phyloP scores from a whole-genome alignment of 2,113 vertebrate genomes.

The Periophthalmus modestus region DNA sequence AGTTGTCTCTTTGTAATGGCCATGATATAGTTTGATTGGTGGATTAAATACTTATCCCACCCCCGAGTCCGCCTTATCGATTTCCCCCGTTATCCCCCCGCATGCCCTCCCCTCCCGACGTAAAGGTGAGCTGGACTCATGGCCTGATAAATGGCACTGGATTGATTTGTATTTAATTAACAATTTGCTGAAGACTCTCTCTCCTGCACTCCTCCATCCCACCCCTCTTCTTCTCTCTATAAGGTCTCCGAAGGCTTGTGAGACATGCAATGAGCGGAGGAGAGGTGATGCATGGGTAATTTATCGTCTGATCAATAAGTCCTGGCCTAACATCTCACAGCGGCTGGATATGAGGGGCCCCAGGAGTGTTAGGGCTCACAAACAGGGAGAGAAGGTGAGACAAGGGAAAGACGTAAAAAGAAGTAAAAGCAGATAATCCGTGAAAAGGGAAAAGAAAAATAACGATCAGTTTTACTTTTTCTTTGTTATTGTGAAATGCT shows the following conservation, averaged over 20 bases:
- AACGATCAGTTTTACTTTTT: not conserved
- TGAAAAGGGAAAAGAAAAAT: slow-evolving; percentile 2
- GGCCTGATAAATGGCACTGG: slow-evolving; percentile 86
- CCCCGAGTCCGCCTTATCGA: slow-evolving; percentile 72
- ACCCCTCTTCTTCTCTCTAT: slow-evolving; percentile 60
- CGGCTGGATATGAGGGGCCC: slow-evolving; percentile 77
- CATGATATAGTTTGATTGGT: slow-evolving; percentile 76
- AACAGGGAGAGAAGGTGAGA: slow-evolving; percentile 38
- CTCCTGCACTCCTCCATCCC: slow-evolving; percentile 58
- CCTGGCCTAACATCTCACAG: slow-evolving; percentile 74
- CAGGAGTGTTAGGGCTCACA: slow-evolving; percentile 71
- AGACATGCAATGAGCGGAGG: slow-evolving; percentile 59
- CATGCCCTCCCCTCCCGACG: slow-evolving; percentile 13
- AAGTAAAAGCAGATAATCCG: slow-evolving; percentile 20
- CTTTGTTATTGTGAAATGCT: not conserved
- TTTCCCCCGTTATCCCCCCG: slow-evolving; percentile 36
- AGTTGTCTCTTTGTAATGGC: slow-evolving; percentile 65
- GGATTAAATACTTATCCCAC: slow-evolving; percentile 74
- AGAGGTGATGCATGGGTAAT: slow-evolving; percentile 74
- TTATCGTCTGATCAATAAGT: slow-evolving; percentile 78
- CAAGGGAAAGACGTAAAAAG: not conserved
- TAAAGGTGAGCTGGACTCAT: slow-evolving; percentile 74
- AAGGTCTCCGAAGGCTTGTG: slow-evolving; percentile 59
- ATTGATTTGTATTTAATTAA: slow-evolving; percentile 99
- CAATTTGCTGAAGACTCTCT: slow-evolving; percentile 90